Conservation (phyloP, 1,140 invertebrate species). For the Ladona fulva region DNA sequence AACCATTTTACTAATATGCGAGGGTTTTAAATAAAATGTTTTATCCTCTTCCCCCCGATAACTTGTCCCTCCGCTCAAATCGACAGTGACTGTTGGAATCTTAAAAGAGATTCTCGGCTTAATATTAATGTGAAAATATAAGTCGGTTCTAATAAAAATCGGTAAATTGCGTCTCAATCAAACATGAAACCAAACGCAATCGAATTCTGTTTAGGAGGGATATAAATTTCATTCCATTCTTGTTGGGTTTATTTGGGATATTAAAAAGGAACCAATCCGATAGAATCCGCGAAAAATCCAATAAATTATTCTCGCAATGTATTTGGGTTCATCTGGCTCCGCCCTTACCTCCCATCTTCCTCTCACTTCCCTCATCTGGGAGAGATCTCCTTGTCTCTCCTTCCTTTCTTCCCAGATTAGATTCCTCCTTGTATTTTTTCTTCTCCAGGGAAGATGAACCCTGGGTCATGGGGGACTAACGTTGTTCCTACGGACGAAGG, state of each 20-base stretch:
- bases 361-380: background rate
- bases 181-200: too few species aligned
- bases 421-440: background rate
- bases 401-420: background rate
- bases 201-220: background rate
- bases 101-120: too few species aligned
- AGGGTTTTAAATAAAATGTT: too few species aligned
- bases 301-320: conserved; percentile 5
- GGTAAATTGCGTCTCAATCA: too few species aligned
- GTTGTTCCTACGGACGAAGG: background rate
- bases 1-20: too few species aligned
- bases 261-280: background rate
- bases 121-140: too few species aligned
- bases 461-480: background rate
- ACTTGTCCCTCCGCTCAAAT: too few species aligned
- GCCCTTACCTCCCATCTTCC: background rate
- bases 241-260: background rate
- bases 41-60: too few species aligned
- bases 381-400: background rate
- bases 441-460: background rate
- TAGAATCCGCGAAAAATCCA: background rate
- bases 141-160: too few species aligned
- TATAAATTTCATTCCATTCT: background rate
- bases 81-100: too few species aligned
- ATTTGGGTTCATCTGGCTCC: background rate